phyloP scores from a whole-genome alignment of 2,113 vertebrate genomes.

The Cairina moschata region DNA sequence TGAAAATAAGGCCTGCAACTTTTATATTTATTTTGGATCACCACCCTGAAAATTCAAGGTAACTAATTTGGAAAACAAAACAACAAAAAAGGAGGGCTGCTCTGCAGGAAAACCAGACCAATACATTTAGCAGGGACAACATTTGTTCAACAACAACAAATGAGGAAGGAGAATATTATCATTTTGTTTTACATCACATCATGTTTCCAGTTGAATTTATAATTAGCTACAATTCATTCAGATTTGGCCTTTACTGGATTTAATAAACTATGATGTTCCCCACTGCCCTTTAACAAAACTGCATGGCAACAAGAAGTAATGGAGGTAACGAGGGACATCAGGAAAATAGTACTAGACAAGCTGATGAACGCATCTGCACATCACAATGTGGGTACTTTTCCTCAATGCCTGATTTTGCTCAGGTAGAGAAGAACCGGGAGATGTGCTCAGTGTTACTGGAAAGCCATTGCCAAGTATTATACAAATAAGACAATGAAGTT shows the following conservation, averaged over 20 bases:
- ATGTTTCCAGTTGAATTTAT: constrained; percentile 36
- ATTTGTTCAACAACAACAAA: not conserved
- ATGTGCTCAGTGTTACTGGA: not conserved
- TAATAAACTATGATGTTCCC: not conserved
- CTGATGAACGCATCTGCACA: not conserved
- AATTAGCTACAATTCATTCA: constrained; percentile 55
- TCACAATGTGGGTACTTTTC: not conserved
- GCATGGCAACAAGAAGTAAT: not conserved
- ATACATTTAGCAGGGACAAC: not conserved
- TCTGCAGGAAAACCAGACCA: not conserved
- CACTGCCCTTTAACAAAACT: constrained; percentile 31
- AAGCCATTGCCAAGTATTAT: not conserved
- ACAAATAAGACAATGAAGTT: not conserved
- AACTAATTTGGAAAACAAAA: not conserved
- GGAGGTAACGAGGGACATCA: not conserved
- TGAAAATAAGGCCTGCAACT: not conserved
- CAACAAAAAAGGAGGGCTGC: not conserved
- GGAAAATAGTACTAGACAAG: not conserved
- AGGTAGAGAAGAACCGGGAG: not conserved
- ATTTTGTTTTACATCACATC: not conserved
- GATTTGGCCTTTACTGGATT: constrained; percentile 40
- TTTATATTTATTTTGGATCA: not conserved
- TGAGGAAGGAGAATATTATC: not conserved
- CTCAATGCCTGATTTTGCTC: not conserved
- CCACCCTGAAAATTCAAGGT: not conserved